phyloP scores from a whole-genome alignment of 2,888 invertebrate species.

The Cremastobaeus sp. region DNA sequence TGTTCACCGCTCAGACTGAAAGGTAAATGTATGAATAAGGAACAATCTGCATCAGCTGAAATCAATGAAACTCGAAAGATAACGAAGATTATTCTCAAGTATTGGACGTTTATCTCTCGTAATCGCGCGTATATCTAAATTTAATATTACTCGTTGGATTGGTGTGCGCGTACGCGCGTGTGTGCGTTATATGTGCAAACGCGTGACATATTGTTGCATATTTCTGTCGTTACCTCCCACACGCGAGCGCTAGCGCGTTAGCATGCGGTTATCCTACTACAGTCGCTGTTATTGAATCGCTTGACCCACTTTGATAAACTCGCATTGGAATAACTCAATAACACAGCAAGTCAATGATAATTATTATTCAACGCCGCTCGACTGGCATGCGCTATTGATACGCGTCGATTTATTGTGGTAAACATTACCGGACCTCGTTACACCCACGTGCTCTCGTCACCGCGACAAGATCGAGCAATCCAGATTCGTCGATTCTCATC shows the following conservation, averaged over 20 bases:
- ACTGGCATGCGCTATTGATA: constrained; percentile 58
- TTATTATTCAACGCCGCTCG: constrained; percentile 71
- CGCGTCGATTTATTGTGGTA: constrained; percentile 56
- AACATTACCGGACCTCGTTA: constrained; percentile 58
- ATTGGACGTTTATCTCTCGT: constrained; percentile 33
- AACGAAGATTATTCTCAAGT: constrained; percentile 15
- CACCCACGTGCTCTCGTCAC: constrained; percentile 54
- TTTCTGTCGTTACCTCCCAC: constrained; percentile 66
- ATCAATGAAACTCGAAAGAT: constrained; percentile 17
- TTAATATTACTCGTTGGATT: constrained; percentile 25
- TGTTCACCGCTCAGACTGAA: too few relatives aligned
- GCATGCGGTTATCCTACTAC: constrained; percentile 70
- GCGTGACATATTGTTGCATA: constrained; percentile 59
- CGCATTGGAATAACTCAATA: constrained; percentile 76
- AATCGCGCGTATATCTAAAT: constrained; percentile 38
- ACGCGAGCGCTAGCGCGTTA: constrained; percentile 64
- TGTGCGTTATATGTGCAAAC: constrained; percentile 8
- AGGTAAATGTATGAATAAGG: constrained; percentile 1
- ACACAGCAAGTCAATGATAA: constrained; percentile 71
- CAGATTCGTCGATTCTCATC: constrained; percentile 32
- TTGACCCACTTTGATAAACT: constrained; percentile 79
- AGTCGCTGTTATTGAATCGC: constrained; percentile 75
- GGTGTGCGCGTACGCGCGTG: background rate
- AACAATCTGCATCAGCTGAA: constrained; percentile 3
- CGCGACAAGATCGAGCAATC: constrained; percentile 14